Evolutionary conservation across 2,113 vertebrate species (phyloP).

Genomic region (Gymnocephalus cernua): DNA sequence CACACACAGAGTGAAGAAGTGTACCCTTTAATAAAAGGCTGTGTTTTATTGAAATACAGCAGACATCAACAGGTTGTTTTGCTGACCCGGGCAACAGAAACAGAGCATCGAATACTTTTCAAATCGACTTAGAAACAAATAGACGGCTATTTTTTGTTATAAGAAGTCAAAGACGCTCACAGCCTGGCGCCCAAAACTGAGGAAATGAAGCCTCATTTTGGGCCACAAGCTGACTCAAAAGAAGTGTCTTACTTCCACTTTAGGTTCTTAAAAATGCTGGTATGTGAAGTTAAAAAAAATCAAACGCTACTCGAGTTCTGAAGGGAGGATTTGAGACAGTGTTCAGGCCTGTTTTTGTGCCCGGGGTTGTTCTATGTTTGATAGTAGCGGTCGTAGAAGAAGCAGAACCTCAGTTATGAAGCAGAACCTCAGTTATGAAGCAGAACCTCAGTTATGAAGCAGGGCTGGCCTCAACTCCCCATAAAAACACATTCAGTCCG

Average conservation of each 20-base stretch:
- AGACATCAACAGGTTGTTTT: constrained; percentile 90
- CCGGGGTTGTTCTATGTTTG: constrained; percentile 62
- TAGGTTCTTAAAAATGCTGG: constrained; percentile 60
- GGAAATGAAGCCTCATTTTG: constrained; percentile 1
- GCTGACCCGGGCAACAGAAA: constrained; percentile 68
- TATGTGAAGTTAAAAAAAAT: constrained; percentile 41
- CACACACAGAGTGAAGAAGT: constrained; percentile 41
- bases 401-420: constrained; percentile 75
- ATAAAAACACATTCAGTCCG: constrained; percentile 20
- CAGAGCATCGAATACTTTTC: constrained; percentile 45
- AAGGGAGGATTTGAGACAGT: constrained; percentile 33
- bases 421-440: constrained; percentile 75
- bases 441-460: constrained; percentile 73
- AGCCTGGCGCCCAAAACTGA: background rate
- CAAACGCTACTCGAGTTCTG: constrained; percentile 28
- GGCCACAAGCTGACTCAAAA: background rate
- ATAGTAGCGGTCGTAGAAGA: constrained; percentile 76
- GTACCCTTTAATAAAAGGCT: constrained; percentile 80
- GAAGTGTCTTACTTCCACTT: constrained; percentile 18
- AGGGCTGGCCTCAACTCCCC: constrained; percentile 73
- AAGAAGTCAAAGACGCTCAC: constrained; percentile 22
- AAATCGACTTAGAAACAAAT: constrained; percentile 38
- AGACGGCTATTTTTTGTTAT: constrained; percentile 41
- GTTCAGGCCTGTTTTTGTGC: constrained; percentile 53
- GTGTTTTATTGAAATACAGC: constrained; percentile 96